Base-by-base conservation (phyloP, 2,888 invertebrate genomes). In the Eristalis pertinax region DNA sequence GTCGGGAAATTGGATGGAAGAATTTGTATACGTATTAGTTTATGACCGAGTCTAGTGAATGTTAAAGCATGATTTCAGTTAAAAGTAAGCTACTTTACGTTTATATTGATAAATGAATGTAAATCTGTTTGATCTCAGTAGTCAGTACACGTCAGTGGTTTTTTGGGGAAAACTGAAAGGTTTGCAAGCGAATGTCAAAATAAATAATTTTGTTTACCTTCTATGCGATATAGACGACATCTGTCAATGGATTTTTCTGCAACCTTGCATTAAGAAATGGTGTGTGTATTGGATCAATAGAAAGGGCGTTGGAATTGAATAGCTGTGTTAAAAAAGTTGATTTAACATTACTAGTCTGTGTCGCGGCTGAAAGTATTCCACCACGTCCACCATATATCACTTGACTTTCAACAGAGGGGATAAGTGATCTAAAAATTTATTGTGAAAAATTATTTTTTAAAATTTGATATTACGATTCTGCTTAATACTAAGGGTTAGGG, bases 71-170 rank as follows among this genome's bases (percentile, higher is more conserved):
- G 24, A 76, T 82, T 82, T 65, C 50, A 68, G 62, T 74, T 74
- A 68, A 63, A 80, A 68, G 38, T 32, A 32, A 32, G 8, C 32
- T 32, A 32, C 10, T 8, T 63, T 11, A 4, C 22, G 22, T 76
- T 43, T 65, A 4, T 4, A 56, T 26, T 65, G 69, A 75, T 58
- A 75, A 75, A 64, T 60, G 60, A 15, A 43, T 26, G n/a, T 1
- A 70, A 82, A 76, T 82, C 69, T 65, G 50, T 58, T 69, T 43
- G 22, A 29, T 64, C 10, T 60, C 19, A 13, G 74, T 84, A 84
- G 4, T 60, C 19, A 13, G 74, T 84, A 84, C 84, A 84, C 84
- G 84, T 84, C 78, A 84, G 78, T 84, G 68, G 62, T 78, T 72
- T 83, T 19, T 24, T 43, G 58, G 65, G n/a, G 67, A 15, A 56